A percentile compares a stretch with the other conserved stretches of the same genome.
Evolutionary conservation across 1,140 invertebrate genomes (phyloP).

Genomic region (Macrotrachela quadricornifera): DNA sequence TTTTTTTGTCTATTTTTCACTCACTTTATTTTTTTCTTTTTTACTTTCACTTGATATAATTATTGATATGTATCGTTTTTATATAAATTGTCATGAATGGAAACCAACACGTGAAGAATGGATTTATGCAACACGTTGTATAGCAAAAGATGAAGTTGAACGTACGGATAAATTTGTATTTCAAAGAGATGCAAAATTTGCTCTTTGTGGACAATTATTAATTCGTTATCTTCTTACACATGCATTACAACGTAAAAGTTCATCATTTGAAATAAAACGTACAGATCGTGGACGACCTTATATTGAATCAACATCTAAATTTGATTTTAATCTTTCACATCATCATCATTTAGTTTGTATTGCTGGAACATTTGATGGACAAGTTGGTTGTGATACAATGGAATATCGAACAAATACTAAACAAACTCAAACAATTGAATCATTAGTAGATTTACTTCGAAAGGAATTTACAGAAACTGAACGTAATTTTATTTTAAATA

Average conservation of each 20-base stretch:
- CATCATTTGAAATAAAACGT: constrained; percentile 5
- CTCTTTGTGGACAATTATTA: neutral
- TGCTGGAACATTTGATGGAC: neutral
- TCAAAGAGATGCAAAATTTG: constrained; percentile 1
- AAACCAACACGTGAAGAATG: too few species aligned
- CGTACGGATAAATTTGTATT: neutral
- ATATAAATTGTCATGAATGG: too few species aligned
- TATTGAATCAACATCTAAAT: neutral
- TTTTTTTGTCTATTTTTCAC: too few species aligned
- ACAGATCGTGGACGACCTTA: constrained; percentile 36
- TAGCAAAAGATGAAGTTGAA: neutral
- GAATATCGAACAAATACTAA: constrained; percentile 15
- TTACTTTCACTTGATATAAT: too few species aligned
- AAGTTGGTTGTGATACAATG: constrained; percentile 37
- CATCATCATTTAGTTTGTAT: constrained; percentile 40
- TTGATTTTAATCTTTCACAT: constrained; percentile 72
- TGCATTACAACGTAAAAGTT: neutral
- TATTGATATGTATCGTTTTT: too few species aligned
- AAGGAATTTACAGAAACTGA: constrained; percentile 19
- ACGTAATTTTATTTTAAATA: constrained; percentile 29
- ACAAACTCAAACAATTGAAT: neutral
- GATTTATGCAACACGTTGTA: too few species aligned
- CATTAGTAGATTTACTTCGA: neutral
- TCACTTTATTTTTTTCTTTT: too few species aligned
- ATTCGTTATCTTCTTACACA: neutral